phyloP scores from a whole-genome alignment of 2,113 vertebrate genomes.

The Heteronetta atricapilla region DNA sequence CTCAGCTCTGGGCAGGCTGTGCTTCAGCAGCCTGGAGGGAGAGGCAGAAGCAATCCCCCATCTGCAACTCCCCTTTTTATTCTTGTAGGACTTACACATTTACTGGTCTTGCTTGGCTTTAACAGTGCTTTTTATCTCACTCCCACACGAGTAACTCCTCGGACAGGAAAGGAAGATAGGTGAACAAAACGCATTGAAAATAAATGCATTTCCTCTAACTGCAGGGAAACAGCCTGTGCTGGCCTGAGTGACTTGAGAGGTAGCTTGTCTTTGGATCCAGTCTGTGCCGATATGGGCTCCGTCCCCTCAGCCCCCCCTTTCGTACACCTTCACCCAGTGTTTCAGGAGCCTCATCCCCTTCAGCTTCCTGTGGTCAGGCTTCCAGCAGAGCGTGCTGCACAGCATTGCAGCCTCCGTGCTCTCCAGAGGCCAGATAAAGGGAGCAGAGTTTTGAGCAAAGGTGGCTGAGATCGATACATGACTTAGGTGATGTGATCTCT shows the following conservation, averaged over 20 bases:
- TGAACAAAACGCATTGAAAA: accelerated
- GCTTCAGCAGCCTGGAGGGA: background rate
- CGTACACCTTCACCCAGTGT: background rate
- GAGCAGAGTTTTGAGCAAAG: background rate
- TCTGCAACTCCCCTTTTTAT: accelerated
- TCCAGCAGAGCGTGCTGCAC: background rate
- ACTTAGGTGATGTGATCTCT: background rate
- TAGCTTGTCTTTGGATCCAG: background rate
- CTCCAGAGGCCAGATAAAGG: background rate
- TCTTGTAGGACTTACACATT: accelerated
- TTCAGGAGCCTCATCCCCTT: background rate
- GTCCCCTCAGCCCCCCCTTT: background rate
- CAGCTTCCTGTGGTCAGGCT: accelerated
- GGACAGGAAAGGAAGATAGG: background rate
- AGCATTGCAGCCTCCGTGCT: background rate
- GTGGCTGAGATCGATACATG: background rate
- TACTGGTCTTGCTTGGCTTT: accelerated
- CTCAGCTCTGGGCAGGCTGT: background rate
- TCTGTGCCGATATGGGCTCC: accelerated
- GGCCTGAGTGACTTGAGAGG: background rate
- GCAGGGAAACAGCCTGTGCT: background rate
- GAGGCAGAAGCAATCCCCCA: background rate
- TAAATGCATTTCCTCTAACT: accelerated
- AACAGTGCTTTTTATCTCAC: background rate
- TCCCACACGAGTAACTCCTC: background rate